phyloP scores from a whole-genome alignment of 2,113 vertebrate species.

The Odocoileus virginianus region DNA sequence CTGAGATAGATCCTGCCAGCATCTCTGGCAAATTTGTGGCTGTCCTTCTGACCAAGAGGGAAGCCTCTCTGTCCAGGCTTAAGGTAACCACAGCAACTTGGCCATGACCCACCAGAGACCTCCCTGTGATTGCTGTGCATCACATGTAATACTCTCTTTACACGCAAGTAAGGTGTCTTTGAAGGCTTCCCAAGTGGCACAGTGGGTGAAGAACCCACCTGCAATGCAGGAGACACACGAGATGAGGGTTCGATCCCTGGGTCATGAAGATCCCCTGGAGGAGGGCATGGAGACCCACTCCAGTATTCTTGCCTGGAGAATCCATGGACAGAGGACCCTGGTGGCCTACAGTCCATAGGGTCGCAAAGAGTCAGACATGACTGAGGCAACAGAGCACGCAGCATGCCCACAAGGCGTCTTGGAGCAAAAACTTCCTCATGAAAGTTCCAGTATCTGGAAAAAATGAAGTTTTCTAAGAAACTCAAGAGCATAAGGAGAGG shows the following conservation, averaged over 20 bases:
- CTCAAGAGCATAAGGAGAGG: not conserved
- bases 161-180: not conserved
- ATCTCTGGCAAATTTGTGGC: not conserved
- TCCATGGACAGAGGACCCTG: not conserved
- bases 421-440: not conserved
- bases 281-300: not conserved
- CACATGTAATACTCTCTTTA: not conserved
- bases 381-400: not conserved
- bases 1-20: not conserved
- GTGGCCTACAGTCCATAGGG: not conserved
- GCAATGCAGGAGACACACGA: not conserved
- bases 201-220: not conserved
- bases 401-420: not conserved
- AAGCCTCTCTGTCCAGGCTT: fast-evolving
- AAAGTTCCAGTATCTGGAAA: not conserved
- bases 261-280: not conserved
- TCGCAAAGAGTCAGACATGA: fast-evolving
- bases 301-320: not conserved
- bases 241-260: not conserved
- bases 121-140: fast-evolving
- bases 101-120: not conserved
- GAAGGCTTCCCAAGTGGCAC: not conserved
- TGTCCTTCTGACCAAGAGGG: fast-evolving
- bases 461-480: not conserved
- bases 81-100: not conserved